phyloP scores from a whole-genome alignment of 1,140 invertebrate genomes.

The Aphelinus certus region DNA sequence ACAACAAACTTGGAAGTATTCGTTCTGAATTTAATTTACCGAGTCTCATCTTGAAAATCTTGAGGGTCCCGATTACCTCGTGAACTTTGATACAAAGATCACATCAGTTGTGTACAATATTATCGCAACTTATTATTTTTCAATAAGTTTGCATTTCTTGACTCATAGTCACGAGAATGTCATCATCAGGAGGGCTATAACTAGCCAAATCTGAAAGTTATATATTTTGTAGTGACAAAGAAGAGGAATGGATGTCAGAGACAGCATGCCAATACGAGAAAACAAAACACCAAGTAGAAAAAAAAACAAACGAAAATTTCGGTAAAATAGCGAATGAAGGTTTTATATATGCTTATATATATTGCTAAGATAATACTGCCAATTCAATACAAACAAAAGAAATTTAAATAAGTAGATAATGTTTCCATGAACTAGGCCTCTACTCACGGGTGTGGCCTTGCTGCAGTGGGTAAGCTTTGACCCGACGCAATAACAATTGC shows the following conservation, averaged over 20 bases:
- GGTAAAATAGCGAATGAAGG: background rate
- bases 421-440: conserved; percentile 47
- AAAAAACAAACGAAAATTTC: conserved; percentile 17
- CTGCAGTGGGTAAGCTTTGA: conserved; percentile 55
- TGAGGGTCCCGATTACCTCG: background rate
- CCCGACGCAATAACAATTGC: conserved; percentile 65
- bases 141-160: conserved; percentile 63
- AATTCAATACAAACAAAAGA: conserved; percentile 26
- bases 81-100: conserved; percentile 12
- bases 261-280: too few relatives aligned
- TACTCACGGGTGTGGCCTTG: conserved; percentile 65
- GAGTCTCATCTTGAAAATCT: conserved; percentile 16
- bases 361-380: conserved; percentile 25
- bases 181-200: conserved; percentile 70
- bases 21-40: too few relatives aligned
- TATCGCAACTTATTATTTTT: background rate
- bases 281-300: too few relatives aligned
- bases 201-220: conserved; percentile 63
- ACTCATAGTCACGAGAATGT: conserved; percentile 67
- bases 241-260: too few relatives aligned
- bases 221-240: conserved; percentile 4
- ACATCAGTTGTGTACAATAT: conserved; percentile 13
- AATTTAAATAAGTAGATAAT: conserved; percentile 16
- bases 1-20: too few relatives aligned
- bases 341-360: conserved; percentile 1